phyloP scores from a whole-genome alignment of 2,888 invertebrate genomes.

The Ashinkailepas kermadecensis region DNA sequence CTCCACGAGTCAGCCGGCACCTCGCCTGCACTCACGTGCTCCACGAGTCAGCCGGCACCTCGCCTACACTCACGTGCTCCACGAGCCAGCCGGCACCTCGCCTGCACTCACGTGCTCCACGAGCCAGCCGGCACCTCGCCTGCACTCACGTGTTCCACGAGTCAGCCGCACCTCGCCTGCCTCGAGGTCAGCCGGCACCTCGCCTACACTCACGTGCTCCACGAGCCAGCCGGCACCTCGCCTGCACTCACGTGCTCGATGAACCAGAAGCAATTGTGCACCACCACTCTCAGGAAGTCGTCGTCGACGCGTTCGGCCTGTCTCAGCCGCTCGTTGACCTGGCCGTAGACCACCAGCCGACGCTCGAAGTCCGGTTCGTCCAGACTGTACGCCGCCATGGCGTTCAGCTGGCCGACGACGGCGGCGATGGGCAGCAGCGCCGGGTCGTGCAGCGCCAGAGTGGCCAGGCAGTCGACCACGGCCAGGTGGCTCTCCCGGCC shows the following conservation, averaged over 20 bases:
- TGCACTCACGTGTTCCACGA: too few relatives aligned
- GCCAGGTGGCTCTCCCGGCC: not conserved
- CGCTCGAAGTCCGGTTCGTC: constrained; percentile 87
- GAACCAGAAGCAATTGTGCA: constrained; percentile 74
- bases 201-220: too few relatives aligned
- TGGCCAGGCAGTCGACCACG: not conserved
- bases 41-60: too few relatives aligned
- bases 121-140: too few relatives aligned
- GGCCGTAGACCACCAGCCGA: constrained; percentile 67
- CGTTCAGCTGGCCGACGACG: constrained; percentile 64
- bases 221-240: too few relatives aligned
- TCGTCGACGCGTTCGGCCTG: not conserved
- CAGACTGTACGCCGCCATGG: constrained; percentile 78
- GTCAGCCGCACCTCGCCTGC: too few relatives aligned
- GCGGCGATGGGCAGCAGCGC: constrained; percentile 41
- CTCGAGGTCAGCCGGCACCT: too few relatives aligned
- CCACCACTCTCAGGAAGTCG: constrained; percentile 52
- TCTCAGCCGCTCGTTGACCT: constrained; percentile 51
- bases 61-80: too few relatives aligned
- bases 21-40: too few relatives aligned
- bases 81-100: too few relatives aligned
- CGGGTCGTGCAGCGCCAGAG: not conserved
- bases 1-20: too few relatives aligned
- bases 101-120: too few relatives aligned
- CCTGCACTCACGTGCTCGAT: constrained; percentile 41